These are phyloP conservation scores for Nymphalis io DNA, from an alignment of 1,140 invertebrate genomes.

Conservation along the genomic window DNA sequence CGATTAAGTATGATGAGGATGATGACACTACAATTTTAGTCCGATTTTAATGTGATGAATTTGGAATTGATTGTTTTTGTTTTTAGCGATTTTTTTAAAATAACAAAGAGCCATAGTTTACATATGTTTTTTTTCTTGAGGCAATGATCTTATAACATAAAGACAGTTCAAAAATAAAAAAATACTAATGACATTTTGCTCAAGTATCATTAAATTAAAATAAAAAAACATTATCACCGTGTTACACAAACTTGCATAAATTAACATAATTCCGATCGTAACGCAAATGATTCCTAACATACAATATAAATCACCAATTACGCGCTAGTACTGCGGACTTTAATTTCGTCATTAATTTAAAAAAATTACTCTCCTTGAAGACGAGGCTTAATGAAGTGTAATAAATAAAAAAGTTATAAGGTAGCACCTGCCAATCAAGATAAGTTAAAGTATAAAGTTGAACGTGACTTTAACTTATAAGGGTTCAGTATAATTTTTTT, in stretches of 20 bases:
- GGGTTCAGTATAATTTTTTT: background rate
- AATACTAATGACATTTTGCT: background rate
- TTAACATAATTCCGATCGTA: background rate
- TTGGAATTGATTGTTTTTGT: too few relatives aligned
- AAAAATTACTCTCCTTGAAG: constrained; percentile 35
- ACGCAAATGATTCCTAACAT: constrained; percentile 8
- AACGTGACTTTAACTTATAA: constrained; percentile 15
- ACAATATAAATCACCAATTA: constrained; percentile 28
- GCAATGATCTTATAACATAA: too few relatives aligned
- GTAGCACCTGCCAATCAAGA: constrained; percentile 51
- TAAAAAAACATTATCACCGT: too few relatives aligned
- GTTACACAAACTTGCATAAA: background rate
- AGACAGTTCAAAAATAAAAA: background rate
- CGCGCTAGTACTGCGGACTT: constrained; percentile 21
- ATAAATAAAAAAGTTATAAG: constrained; percentile 51
- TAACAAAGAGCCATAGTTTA: too few relatives aligned
- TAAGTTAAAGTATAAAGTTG: constrained; percentile 28
- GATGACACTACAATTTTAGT: too few relatives aligned
- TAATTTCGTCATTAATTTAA: constrained; percentile 51
- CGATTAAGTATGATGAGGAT: too few relatives aligned
- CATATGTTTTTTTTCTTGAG: too few relatives aligned
- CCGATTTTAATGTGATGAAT: too few relatives aligned
- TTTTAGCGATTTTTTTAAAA: too few relatives aligned
- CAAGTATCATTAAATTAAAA: background rate
- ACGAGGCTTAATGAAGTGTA: constrained; percentile 41